Evolutionary conservation across 2,113 vertebrate genomes (phyloP).

Genomic region (Emydura subglobosa): DNA sequence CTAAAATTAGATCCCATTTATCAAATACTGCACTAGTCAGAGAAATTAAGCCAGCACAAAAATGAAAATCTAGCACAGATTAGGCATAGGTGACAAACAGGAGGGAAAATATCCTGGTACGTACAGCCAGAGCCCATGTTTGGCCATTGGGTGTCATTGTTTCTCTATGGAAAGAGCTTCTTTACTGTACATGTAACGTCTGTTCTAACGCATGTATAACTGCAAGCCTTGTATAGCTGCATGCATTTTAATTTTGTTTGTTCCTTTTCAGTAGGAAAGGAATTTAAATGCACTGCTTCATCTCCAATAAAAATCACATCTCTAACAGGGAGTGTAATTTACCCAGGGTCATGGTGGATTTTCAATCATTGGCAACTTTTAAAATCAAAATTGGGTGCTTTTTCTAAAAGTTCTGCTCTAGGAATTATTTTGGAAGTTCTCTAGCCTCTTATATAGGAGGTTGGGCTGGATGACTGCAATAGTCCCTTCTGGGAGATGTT

Average conservation of each 20-base stretch:
- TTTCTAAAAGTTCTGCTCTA: neutral
- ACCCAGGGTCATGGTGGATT: neutral
- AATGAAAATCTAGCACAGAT: neutral
- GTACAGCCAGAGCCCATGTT: neutral
- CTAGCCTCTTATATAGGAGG: neutral
- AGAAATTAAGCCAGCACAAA: neutral
- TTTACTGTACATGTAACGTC: rapidly evolving
- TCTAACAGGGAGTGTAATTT: neutral
- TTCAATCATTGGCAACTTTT: neutral
- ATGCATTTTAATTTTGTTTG: neutral
- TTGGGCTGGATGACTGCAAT: neutral
- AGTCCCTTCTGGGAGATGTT: neutral
- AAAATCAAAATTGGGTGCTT: neutral
- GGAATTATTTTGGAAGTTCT: neutral
- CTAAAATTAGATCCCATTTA: rapidly evolving
- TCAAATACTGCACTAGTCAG: neutral
- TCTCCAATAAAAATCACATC: neutral
- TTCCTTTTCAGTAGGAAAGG: neutral
- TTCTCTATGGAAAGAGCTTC: slow-evolving; percentile 22
- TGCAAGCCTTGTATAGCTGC: neutral
- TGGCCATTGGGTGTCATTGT: slow-evolving; percentile 78
- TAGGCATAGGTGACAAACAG: too few relatives aligned
- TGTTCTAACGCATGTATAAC: neutral
- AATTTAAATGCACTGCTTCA: neutral
- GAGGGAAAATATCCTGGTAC: rapidly evolving